Evolutionary conservation across 2,797 vertebrate genomes (phyloP), one percentile per base, ranked within the genome.

Genomic region (Malacoraja senta): DNA sequence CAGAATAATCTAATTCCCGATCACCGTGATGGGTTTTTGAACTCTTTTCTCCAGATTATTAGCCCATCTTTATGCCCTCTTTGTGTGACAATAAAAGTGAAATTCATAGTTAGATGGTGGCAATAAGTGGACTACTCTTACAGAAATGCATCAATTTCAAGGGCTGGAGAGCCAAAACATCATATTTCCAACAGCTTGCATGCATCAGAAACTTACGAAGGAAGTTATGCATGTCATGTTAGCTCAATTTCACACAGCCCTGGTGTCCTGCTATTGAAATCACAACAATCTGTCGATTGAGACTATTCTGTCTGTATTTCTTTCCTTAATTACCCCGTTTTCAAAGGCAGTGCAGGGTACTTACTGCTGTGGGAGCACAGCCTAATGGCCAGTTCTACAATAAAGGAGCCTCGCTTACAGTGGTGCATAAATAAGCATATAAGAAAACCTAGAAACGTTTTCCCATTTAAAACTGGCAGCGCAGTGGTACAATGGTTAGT

Each of bases 131-230:
- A 10, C n/a, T 17, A 81, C 19, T 81, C 8, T 44, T 84, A n/a
- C 26, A 84, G 53, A 84, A 61, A 29, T 3, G 80, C 15, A 84
- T 2, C n/a, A 61, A 53, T 84, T 84, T 58, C 24, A 29, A 12
- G 12, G 26, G 81, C 53, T 13, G 44, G 15, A 84, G 24, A 0
- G 24, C 10, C 29, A 21, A 84, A 58, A 58, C 80, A 53, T 53
- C 44, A 58, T 26, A 1, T 83, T 61, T 84, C 10, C 53, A 58
- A 61, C 81, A 61, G 81, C 53, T 84, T 61, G 44, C 80, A 26
- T 83, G 80, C 17, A 26, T 83, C 80, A 83, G 80, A 83, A 83
- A 58, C 58, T 61, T 53, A 24, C 53, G 61, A 84, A 84, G 81
- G 53, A 84, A 84, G 44, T 83, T 84, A n/a, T 53, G 61, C 44